Evolutionary conservation across 30 jellyfish, hydroid and myxozoan genomes (phyloP).

Genomic region (Turritopsis rubra): DNA sequence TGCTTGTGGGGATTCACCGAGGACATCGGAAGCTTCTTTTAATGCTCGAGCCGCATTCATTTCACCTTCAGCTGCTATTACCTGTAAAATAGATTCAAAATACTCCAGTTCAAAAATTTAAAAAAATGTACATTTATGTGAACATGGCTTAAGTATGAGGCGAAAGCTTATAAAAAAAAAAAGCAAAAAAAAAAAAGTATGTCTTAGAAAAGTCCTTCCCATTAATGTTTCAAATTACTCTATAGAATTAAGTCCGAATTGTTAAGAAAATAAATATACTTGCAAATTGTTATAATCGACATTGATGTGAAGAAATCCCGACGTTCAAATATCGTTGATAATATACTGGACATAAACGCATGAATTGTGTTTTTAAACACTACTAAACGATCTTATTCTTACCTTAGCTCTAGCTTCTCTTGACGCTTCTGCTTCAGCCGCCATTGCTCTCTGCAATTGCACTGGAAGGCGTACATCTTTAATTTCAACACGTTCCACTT

Average conservation of each 20-base stretch:
- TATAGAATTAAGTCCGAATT: too few relatives aligned
- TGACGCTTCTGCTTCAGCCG: conserved; percentile 99
- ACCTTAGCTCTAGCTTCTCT: conserved; percentile 99
- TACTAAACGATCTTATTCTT: too few relatives aligned
- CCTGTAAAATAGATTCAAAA: conserved; percentile 56
- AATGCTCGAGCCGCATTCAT: conserved; percentile 99
- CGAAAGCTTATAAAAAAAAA: too few relatives aligned
- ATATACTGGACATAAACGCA: neutral
- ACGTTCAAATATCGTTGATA: too few relatives aligned
- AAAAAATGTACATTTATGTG: too few relatives aligned
- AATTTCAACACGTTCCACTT: conserved; percentile 90
- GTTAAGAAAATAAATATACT: too few relatives aligned
- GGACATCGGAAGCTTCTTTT: conserved; percentile 94
- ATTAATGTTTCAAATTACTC: neutral
- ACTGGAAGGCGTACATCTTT: conserved; percentile 75
- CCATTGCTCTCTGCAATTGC: conserved; percentile 95
- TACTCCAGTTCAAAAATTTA: too few relatives aligned
- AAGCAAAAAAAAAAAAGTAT: too few relatives aligned
- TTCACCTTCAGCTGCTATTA: conserved; percentile 98
- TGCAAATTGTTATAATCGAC: too few relatives aligned
- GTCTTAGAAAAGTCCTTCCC: neutral
- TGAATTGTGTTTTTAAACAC: neutral
- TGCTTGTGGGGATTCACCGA: conserved; percentile 88
- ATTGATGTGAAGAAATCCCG: too few relatives aligned
- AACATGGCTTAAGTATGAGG: too few relatives aligned